Evolutionary conservation across 1,140 invertebrate species (phyloP), one percentile per base, ranked within the genome.

Genomic region (Eurosta solidaginis): DNA sequence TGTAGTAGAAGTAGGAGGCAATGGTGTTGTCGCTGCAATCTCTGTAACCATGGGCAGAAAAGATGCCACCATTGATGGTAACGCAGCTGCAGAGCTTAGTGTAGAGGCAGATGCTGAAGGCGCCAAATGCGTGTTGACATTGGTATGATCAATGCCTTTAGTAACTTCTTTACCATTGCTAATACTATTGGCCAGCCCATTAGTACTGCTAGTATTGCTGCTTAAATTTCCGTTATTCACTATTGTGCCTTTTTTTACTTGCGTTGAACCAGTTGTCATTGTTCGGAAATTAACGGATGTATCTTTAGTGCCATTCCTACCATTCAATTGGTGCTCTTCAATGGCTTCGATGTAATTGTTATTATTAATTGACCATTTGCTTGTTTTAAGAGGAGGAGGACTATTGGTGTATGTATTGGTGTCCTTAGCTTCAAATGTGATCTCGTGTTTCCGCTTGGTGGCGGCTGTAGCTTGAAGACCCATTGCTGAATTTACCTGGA

Each of bases 401-500:
- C 85, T 87, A 77, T 82, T 85, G 59, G 83, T 84, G 76, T 86
- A 85, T 80, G 83, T 84, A 52, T 84, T 84, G 45, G 82, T 82
- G 82, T 87, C 84, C 82, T 87, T 86, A 81, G 82, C 82, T 45
- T 85, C 83, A 63, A 85, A 84, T 80, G 89, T 86, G 79, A 87
- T 82, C 79, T 91, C 91, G 79, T 91, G 88, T 88, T 93, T 93
- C 88, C 92, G 91, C 91, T 93, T 93, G 82, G 90, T 91, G 79
- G 85, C 84, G 89, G 92, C 91, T 86, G 92, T 92, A 88, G 91
- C 91, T 90, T 92, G 92, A 90, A 93, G 90, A 92, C 92, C 92
- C 92, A 93, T 93, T 91, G 92, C 92, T 91, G 91, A 92, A 92
- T 92, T 92, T 88, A 91, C 92, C 92, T 93, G 89, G 2, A n/a